Conservation (phyloP, 2,888 invertebrate genomes). For the Griposia aprilina region DNA sequence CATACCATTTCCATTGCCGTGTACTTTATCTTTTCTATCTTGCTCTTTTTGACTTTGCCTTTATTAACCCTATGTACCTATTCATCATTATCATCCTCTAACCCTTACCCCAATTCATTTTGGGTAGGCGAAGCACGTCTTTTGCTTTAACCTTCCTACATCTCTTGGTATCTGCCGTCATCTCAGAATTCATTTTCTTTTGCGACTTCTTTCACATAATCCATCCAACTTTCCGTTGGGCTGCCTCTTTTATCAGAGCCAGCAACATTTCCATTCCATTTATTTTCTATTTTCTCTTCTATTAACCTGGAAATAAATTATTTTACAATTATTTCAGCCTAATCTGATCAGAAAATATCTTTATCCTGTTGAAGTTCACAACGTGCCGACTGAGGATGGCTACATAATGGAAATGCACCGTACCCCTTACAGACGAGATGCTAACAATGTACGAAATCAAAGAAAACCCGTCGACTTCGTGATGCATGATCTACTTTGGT, state of each 20-base stretch:
- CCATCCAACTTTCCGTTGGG: too few relatives aligned
- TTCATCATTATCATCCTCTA: neutral
- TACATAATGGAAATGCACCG: slow-evolving; percentile 94
- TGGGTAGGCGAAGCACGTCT: neutral
- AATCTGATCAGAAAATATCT: slow-evolving; percentile 91
- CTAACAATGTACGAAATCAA: slow-evolving; percentile 78
- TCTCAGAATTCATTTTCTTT: neutral
- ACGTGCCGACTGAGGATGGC: slow-evolving; percentile 93
- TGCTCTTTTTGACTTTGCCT: neutral
- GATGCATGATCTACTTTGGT: slow-evolving; percentile 93
- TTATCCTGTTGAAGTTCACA: slow-evolving; percentile 92
- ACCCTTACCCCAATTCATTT: neutral
- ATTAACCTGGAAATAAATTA: neutral
- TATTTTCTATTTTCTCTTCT: neutral
- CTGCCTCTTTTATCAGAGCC: neutral
- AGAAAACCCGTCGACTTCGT: slow-evolving; percentile 91
- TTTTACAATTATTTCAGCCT: slow-evolving; percentile 37
- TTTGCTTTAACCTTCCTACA: neutral
- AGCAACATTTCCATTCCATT: neutral
- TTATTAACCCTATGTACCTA: neutral
- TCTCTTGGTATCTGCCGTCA: neutral
- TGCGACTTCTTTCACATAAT: neutral
- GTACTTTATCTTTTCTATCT: neutral
- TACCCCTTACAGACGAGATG: slow-evolving; percentile 90
- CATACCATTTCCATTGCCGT: neutral